Percentiles rank a stretch among this genome's conserved stretches.
These are phyloP conservation scores for Falcunculus frontatus DNA, from an alignment of 2,113 vertebrate genomes.

Conservation along the genomic window DNA sequence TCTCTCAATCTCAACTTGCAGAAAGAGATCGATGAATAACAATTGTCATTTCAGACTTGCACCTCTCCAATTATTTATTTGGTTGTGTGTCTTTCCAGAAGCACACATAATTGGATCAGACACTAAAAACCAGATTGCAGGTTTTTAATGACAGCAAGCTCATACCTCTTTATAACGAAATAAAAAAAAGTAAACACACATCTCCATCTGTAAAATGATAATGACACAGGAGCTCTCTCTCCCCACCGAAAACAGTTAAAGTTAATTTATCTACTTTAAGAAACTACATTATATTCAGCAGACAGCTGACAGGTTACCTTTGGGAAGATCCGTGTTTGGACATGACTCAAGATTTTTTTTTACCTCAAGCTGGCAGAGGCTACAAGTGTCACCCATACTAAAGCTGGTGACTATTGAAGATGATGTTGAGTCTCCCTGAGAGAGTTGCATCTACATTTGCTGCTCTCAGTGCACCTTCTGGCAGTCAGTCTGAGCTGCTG, in stretches of 20 bases:
- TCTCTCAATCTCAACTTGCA: slow-evolving; percentile 77
- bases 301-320: slow-evolving; percentile 49
- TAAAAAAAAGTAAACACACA: slow-evolving; percentile 20
- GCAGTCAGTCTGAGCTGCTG: slow-evolving; percentile 11
- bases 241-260: slow-evolving; percentile 10
- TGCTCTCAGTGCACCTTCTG: slow-evolving; percentile 14
- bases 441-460: slow-evolving; percentile 27
- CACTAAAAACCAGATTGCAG: slow-evolving; percentile 80
- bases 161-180: slow-evolving; percentile 72
- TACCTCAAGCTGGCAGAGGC: slow-evolving; percentile 29
- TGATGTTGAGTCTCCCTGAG: neutral
- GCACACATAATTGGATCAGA: slow-evolving; percentile 82
- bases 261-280: slow-evolving; percentile 38
- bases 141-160: slow-evolving; percentile 75
- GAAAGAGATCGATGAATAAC: slow-evolving; percentile 84
- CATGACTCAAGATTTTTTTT: slow-evolving; percentile 34
- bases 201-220: slow-evolving; percentile 42
- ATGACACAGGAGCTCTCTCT: slow-evolving; percentile 31
- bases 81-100: slow-evolving; percentile 77
- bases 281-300: slow-evolving; percentile 16
- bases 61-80: slow-evolving; percentile 86
- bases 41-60: slow-evolving; percentile 76
- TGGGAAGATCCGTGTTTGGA: slow-evolving; percentile 30
- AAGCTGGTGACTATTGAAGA: neutral
- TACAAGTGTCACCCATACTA: slow-evolving; percentile 21